Conservation (phyloP, 2,113 vertebrate species). For the Rhinopomastus cyanomelas region DNA sequence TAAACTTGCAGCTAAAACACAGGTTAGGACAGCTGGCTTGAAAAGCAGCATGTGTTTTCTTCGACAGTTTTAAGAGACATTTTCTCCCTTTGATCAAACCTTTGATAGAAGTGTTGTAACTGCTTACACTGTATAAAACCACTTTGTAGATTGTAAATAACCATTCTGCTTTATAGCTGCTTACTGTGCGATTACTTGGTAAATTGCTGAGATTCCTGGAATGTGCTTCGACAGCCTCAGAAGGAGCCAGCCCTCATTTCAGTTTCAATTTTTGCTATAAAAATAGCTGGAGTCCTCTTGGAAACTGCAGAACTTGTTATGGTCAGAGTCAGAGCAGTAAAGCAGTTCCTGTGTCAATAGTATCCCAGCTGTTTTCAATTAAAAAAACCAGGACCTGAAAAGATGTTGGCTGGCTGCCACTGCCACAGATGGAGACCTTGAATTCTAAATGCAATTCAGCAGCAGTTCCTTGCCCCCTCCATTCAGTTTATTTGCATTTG, state of each 20-base stretch:
- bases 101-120: slow-evolving; percentile 44
- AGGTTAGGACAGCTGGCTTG: background rate
- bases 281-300: slow-evolving; percentile 21
- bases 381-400: slow-evolving; percentile 44
- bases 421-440: slow-evolving; percentile 35
- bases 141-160: slow-evolving; percentile 64
- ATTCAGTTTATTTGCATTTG: background rate
- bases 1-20: background rate
- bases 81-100: slow-evolving; percentile 56
- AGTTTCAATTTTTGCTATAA: slow-evolving; percentile 53
- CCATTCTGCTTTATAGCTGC: slow-evolving; percentile 54
- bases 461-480: background rate
- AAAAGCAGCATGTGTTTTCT: slow-evolving; percentile 11
- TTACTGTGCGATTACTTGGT: slow-evolving; percentile 23
- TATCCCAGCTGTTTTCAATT: slow-evolving; percentile 32
- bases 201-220: slow-evolving; percentile 58
- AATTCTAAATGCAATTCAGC: slow-evolving; percentile 26
- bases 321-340: slow-evolving; percentile 46
- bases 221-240: slow-evolving; percentile 57
- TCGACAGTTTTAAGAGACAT: background rate
- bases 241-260: slow-evolving; percentile 47
- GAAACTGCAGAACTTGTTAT: slow-evolving; percentile 29
- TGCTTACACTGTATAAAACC: slow-evolving; percentile 48
- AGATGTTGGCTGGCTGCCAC: background rate
- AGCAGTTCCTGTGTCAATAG: slow-evolving; percentile 13